Conservation (phyloP, 2,888 invertebrate species). For the Tortricodes alternella region DNA sequence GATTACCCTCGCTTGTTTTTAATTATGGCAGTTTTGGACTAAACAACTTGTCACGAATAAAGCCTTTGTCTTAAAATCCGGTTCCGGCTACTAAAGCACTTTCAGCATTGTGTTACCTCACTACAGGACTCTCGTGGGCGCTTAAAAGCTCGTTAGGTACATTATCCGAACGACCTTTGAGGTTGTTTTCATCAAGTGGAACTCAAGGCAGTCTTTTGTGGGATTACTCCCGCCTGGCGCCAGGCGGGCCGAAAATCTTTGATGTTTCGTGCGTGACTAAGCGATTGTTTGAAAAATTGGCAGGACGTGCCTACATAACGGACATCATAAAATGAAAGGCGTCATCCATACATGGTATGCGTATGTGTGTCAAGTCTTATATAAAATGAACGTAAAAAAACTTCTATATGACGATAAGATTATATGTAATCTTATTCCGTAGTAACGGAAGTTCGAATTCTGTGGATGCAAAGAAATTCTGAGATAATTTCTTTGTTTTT, state of each 20-base stretch:
- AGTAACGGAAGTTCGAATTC: no score
- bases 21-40: conserved; percentile 12
- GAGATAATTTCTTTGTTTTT: no score
- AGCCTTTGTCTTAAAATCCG: conserved; percentile 23
- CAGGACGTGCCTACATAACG: conserved; percentile 30
- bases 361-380: neutral
- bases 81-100: conserved; percentile 21
- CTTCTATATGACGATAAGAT: no score
- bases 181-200: conserved; percentile 40
- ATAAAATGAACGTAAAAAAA: neutral
- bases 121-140: conserved; percentile 25
- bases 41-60: conserved; percentile 5
- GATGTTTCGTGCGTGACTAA: conserved; percentile 40
- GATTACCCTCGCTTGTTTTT: conserved; percentile 5
- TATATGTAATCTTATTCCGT: no score
- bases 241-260: conserved; percentile 20
- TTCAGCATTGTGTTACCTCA: conserved; percentile 22
- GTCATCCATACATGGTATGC: conserved; percentile 5
- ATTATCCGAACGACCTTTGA: conserved; percentile 35
- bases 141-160: conserved; percentile 28
- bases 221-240: conserved; percentile 34
- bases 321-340: conserved; percentile 24
- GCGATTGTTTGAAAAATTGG: conserved; percentile 33
- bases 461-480: no score
- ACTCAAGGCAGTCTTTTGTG: conserved; percentile 39